Evolutionary conservation across 2,797 vertebrate species (phyloP).

Genomic region (Nasua narica): DNA sequence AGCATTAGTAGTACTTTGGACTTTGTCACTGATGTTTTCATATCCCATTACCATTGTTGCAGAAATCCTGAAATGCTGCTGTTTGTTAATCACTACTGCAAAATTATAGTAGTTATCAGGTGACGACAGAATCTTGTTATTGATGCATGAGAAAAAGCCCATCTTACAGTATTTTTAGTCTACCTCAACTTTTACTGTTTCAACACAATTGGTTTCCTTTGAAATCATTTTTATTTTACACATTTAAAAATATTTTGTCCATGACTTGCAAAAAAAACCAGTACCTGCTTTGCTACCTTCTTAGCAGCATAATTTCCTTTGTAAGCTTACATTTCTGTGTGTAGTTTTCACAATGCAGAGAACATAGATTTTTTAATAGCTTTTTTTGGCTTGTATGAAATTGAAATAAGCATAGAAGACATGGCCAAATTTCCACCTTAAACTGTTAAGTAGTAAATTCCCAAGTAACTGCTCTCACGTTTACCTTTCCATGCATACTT

Average conservation of each 20-base stretch:
- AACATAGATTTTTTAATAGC: background rate
- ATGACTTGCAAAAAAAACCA: background rate
- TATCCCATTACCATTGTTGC: background rate
- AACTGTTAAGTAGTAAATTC: background rate
- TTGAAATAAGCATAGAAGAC: background rate
- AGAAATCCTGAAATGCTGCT: slow-evolving; percentile 3
- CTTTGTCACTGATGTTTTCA: background rate
- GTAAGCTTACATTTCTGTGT: background rate
- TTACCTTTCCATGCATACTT: background rate
- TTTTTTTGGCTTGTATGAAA: background rate
- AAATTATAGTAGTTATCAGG: background rate
- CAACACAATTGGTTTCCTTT: background rate
- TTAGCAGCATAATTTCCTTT: background rate
- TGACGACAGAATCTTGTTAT: background rate
- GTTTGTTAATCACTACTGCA: background rate
- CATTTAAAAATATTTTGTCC: background rate
- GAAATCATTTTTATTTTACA: background rate
- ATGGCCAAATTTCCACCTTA: background rate
- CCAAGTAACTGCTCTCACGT: background rate
- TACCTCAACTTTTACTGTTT: slow-evolving; percentile 21
- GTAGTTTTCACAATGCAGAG: background rate
- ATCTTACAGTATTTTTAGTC: background rate
- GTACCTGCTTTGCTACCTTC: background rate
- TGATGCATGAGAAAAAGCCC: background rate
- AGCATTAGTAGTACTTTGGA: background rate